Base-by-base conservation (phyloP, 2,113 vertebrate genomes). In the Psittacula cyanocephala region DNA sequence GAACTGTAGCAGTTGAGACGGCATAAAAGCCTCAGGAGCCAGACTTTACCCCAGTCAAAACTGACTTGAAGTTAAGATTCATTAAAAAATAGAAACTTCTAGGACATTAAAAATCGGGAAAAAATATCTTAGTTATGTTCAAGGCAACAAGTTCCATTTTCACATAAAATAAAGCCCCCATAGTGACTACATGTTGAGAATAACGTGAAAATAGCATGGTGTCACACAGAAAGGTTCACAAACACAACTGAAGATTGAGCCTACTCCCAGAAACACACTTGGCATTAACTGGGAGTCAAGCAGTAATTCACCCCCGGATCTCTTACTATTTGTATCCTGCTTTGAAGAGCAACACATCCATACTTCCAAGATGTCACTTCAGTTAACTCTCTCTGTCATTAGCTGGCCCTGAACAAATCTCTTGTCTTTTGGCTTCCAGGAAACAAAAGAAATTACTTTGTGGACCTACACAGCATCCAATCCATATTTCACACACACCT, bases 21-120 rank as follows among this genome's bases (percentile, higher is more conserved):
- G 44, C 0, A 0, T 3, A 20, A 24, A 65, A 35, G 25, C 41
- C n/a, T 27, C 1, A 0, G 49, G 33, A 80, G 17, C 33, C 31
- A 59, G 10, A 37, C 19, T 7, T 14, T 11, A 62, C 24, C 41
- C 49, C 62, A 72, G 57, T 4, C 67, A 87, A 85, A 57, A 59
- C 33, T 33, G 62, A 35, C 44, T 37, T 7, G n/a, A 24, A 62
- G 41, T 82, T 52, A 37, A 64, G n/a, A 18, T 25, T 69, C 14
- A 7, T 25, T 29, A n/a, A 46, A 67, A 69, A 70, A 33, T 39
- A 41, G 35, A 29, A 81, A 23, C 11, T 25, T 65, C 52, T 13
- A 80, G 52, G 27, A 16, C 7, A 11, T 31, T 63, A 37, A 80
- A 80, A 76, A 63, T 0, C 7, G 18, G 31, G 19, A 0, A 29